Evolutionary conservation across 2,113 vertebrate genomes (phyloP).

Genomic region (Carollia perspicillata): DNA sequence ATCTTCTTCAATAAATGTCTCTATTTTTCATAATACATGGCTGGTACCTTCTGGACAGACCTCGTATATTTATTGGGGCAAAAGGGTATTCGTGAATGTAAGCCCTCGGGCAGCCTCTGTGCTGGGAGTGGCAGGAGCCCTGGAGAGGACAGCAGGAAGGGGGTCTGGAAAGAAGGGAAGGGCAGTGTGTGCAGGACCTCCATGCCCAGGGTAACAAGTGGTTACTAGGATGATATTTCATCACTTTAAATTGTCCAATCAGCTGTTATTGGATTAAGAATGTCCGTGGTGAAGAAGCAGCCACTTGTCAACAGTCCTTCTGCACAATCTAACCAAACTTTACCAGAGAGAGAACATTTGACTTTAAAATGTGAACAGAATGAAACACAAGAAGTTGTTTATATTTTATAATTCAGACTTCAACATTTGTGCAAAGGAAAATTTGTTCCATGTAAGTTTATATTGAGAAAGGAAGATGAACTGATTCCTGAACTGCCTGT

Average conservation of each 20-base stretch:
- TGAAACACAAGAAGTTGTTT: not conserved
- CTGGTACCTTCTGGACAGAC: too few species aligned
- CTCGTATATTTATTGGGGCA: not conserved
- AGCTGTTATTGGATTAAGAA: not conserved
- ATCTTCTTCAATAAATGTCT: too few species aligned
- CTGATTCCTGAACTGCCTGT: not conserved
- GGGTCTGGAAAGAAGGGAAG: fast-evolving
- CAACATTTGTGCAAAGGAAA: not conserved
- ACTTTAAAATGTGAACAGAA: not conserved
- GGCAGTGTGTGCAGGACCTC: too few species aligned
- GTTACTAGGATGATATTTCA: not conserved
- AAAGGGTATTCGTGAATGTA: not conserved
- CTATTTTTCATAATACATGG: too few species aligned
- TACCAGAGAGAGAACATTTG: not conserved
- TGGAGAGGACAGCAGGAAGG: fast-evolving
- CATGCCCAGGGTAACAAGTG: fast-evolving
- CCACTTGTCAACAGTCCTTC: not conserved
- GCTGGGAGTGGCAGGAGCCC: fast-evolving
- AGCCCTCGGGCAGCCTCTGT: not conserved
- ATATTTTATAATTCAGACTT: not conserved
- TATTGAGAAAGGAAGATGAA: not conserved
- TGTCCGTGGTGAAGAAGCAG: not conserved
- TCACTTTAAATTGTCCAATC: not conserved
- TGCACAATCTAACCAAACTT: not conserved
- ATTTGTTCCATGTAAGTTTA: not conserved